Evolutionary conservation across 1,140 invertebrate species (phyloP).

Genomic region (Drosophila sturtevanti): DNA sequence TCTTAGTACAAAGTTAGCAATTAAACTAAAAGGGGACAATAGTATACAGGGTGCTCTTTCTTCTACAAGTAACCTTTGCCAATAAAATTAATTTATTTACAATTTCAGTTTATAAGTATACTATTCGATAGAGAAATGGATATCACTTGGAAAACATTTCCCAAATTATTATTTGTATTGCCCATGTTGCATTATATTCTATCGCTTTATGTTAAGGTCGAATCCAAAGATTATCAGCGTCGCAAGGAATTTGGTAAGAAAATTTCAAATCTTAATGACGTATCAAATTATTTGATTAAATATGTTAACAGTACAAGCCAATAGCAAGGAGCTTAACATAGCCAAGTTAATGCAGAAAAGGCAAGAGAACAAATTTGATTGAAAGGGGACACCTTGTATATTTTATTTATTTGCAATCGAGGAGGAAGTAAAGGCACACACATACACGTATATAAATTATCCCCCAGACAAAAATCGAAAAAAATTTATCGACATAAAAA

Average conservation of each 20-base stretch:
- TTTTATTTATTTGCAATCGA: slow-evolving; percentile 4
- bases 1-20: slow-evolving; percentile 63
- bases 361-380: not conserved
- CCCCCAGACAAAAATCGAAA: slow-evolving; percentile 6
- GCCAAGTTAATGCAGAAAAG: slow-evolving; percentile 10
- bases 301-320: slow-evolving; percentile 21
- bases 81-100: too few relatives aligned
- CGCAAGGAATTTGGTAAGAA: slow-evolving; percentile 36
- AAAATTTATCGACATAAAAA: slow-evolving; percentile 57
- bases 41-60: slow-evolving; percentile 48
- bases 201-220: not conserved
- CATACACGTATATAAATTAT: slow-evolving; percentile 31
- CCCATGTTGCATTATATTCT: slow-evolving; percentile 45
- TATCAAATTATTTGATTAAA: not conserved
- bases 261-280: too few relatives aligned
- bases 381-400: slow-evolving; percentile 53
- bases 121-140: slow-evolving; percentile 22
- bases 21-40: slow-evolving; percentile 38
- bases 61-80: not conserved
- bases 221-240: slow-evolving; percentile 37
- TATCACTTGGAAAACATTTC: slow-evolving; percentile 42
- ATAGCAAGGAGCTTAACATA: slow-evolving; percentile 7
- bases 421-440: slow-evolving; percentile 60
- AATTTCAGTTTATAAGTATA: too few relatives aligned
- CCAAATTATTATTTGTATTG: slow-evolving; percentile 50